Percentiles rank a stretch among this genome's conserved stretches.
Evolutionary conservation across 2,797 vertebrate species (phyloP).

Genomic region (Sciurus carolinensis): DNA sequence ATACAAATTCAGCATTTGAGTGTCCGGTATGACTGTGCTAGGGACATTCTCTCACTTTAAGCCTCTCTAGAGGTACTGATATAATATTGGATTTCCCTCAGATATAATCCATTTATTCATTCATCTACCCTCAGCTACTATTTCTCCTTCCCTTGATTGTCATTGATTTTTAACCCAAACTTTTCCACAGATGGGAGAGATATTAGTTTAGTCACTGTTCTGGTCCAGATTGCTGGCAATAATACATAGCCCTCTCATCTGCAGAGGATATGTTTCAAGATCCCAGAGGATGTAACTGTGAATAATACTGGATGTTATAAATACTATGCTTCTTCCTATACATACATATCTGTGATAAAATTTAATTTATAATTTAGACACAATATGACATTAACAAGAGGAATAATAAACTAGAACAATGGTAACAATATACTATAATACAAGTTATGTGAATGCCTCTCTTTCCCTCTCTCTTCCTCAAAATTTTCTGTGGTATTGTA

Average conservation of each 20-base stretch:
- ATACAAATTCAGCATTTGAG: neutral
- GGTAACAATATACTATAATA: neutral
- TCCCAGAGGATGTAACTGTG: neutral
- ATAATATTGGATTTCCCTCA: neutral
- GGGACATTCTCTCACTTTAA: neutral
- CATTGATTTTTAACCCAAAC: neutral
- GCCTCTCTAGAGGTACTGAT: neutral
- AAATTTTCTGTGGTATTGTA: neutral
- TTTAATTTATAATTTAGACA: neutral
- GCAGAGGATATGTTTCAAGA: neutral
- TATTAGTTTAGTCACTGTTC: neutral
- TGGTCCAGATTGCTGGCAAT: neutral
- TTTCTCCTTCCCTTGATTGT: neutral
- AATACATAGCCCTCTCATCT: neutral
- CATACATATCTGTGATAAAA: neutral
- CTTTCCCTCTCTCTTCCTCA: neutral
- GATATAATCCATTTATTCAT: neutral
- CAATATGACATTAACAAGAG: neutral
- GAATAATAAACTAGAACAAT: neutral
- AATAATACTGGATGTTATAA: neutral
- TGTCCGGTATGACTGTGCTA: neutral
- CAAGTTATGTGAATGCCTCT: neutral
- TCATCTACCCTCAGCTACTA: neutral
- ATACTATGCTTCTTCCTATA: neutral
- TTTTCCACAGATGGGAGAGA: neutral